Percentiles rank a stretch among this genome's conserved stretches.
These are phyloP conservation scores for Hydropsyche tenuis DNA, from an alignment of 1,140 invertebrate genomes.

Conservation along the genomic window DNA sequence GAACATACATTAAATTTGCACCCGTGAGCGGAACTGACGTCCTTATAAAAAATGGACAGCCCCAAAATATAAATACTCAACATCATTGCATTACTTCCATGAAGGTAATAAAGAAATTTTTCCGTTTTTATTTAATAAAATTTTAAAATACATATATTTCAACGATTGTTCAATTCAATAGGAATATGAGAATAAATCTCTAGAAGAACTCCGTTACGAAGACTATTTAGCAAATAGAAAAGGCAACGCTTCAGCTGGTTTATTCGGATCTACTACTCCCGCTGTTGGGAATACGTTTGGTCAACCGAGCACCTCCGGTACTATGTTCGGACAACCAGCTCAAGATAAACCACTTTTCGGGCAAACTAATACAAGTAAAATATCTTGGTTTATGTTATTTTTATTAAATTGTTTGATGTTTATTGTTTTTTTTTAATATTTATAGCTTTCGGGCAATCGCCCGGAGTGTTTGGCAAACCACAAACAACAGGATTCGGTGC, in stretches of 20 bases:
- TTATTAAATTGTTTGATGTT: background rate
- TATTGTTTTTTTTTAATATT: background rate
- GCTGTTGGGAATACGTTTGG: conserved; percentile 30
- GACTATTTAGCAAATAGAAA: conserved; percentile 92
- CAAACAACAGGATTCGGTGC: conserved; percentile 60
- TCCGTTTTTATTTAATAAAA: background rate
- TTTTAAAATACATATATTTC: background rate
- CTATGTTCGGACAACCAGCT: conserved; percentile 59
- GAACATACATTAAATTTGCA: conserved; percentile 85
- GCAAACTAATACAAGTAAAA: conserved; percentile 25
- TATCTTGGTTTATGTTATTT: background rate
- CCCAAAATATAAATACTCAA: conserved; percentile 84
- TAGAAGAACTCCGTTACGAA: conserved; percentile 92
- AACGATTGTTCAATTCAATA: conserved; percentile 40
- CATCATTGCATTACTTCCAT: conserved; percentile 97
- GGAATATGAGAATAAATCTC: conserved; percentile 92
- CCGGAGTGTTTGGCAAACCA: conserved; percentile 65
- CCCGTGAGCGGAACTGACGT: conserved; percentile 88
- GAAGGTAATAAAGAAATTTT: conserved; percentile 66
- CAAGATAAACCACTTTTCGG: conserved; percentile 51
- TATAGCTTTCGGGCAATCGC: conserved; percentile 55
- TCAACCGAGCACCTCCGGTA: conserved; percentile 31
- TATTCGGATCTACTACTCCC: conserved; percentile 43
- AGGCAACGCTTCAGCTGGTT: conserved; percentile 61
- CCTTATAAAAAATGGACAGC: conserved; percentile 85